These are phyloP conservation scores for Ibidorhyncha struthersii DNA, from an alignment of 2,113 vertebrate species.

Conservation along the genomic window DNA sequence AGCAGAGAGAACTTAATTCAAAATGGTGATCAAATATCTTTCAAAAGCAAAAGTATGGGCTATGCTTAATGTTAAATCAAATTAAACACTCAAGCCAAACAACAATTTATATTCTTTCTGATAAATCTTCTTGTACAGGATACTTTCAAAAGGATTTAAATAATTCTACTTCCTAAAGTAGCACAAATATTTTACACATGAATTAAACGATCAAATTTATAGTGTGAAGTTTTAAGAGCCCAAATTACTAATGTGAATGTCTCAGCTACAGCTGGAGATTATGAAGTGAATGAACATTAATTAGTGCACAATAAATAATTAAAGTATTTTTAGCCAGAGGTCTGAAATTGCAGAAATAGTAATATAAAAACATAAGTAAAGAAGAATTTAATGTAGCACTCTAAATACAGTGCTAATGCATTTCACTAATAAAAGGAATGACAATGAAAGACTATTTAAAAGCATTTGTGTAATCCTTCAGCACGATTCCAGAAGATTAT, in stretches of 20 bases:
- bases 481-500: neutral
- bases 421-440: neutral
- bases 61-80: neutral
- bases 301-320: neutral
- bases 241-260: neutral
- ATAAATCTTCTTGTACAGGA: neutral
- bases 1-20: neutral
- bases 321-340: neutral
- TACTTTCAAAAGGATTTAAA: neutral
- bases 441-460: neutral
- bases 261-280: neutral
- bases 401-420: neutral
- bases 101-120: neutral
- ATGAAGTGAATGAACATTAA: neutral
- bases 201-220: neutral
- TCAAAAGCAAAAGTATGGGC: neutral
- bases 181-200: neutral
- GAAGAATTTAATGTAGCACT: neutral
- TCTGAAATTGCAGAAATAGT: neutral
- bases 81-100: neutral
- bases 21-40: neutral
- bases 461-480: neutral
- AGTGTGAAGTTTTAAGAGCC: neutral
- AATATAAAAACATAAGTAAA: neutral
- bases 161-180: neutral